phyloP scores from a whole-genome alignment of 2,113 vertebrate species.

The Myiozetetes cayanensis region DNA sequence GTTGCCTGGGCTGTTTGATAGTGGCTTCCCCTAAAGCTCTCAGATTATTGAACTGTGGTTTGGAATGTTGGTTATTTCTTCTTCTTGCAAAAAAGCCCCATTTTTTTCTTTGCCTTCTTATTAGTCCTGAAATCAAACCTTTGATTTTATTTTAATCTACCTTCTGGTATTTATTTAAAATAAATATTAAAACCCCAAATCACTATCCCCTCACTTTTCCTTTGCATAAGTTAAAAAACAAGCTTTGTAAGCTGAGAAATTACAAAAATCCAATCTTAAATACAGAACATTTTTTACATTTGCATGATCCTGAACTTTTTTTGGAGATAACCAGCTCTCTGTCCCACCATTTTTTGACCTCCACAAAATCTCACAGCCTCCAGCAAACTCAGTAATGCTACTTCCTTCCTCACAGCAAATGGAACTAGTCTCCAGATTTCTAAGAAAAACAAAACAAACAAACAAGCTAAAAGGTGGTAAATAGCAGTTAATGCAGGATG shows the following conservation, averaged over 20 bases:
- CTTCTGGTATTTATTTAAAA: background rate
- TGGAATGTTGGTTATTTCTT: background rate
- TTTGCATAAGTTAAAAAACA: background rate
- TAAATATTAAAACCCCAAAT: background rate
- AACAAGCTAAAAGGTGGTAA: background rate
- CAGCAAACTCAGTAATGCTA: background rate
- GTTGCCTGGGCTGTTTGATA: background rate
- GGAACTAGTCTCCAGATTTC: background rate
- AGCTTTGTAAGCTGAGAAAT: background rate
- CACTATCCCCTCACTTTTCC: background rate
- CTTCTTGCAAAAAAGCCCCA: background rate
- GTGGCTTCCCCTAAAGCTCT: background rate
- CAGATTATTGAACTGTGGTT: background rate
- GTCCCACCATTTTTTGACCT: background rate
- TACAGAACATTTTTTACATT: background rate
- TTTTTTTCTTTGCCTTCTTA: background rate
- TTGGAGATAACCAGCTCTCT: background rate
- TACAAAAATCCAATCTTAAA: background rate
- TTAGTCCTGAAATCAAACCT: background rate
- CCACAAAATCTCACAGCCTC: background rate
- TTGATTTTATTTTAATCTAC: background rate
- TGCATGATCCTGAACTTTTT: background rate
- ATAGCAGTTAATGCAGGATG: background rate
- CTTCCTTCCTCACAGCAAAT: background rate
- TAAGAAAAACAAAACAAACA: background rate